These are phyloP conservation scores for Telmatochromis brachygnathus DNA, from an alignment of 2,113 vertebrate genomes.

Conservation along the genomic window DNA sequence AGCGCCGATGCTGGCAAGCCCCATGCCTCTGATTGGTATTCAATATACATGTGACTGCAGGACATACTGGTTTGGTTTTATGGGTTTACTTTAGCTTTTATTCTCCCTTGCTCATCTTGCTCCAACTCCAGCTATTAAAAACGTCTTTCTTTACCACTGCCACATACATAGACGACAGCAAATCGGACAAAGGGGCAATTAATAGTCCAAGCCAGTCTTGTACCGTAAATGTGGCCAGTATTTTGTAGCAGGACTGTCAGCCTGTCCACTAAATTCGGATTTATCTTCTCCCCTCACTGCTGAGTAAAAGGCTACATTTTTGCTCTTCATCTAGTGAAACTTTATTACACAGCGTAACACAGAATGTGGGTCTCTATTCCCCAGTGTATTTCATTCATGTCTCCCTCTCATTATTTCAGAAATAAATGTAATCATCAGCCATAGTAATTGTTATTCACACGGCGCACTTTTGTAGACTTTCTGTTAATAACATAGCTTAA, in stretches of 20 bases:
- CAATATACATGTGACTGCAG: constrained; percentile 88
- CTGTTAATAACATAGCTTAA: not conserved
- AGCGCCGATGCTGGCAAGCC: constrained; percentile 76
- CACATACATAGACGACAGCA: constrained; percentile 8
- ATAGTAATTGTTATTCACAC: not conserved
- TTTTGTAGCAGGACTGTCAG: not conserved
- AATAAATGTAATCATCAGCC: not conserved
- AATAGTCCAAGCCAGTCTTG: not conserved
- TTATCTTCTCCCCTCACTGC: not conserved
- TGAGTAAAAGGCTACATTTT: not conserved
- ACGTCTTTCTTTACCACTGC: constrained; percentile 4
- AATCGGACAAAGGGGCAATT: constrained; percentile 39
- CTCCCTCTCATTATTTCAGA: not conserved
- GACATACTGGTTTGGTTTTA: constrained; percentile 71
- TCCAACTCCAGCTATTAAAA: constrained; percentile 19
- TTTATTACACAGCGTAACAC: not conserved
- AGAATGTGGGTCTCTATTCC: not conserved
- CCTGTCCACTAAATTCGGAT: not conserved
- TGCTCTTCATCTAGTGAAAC: not conserved
- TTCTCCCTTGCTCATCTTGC: not conserved
- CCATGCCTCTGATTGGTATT: constrained; percentile 90
- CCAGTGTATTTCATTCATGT: not conserved
- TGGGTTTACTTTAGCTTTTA: not conserved
- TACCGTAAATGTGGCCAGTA: not conserved
- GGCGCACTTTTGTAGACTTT: not conserved